Base-by-base conservation (phyloP, 1,140 invertebrate species). In the Camponotus pennsylvanicus region DNA sequence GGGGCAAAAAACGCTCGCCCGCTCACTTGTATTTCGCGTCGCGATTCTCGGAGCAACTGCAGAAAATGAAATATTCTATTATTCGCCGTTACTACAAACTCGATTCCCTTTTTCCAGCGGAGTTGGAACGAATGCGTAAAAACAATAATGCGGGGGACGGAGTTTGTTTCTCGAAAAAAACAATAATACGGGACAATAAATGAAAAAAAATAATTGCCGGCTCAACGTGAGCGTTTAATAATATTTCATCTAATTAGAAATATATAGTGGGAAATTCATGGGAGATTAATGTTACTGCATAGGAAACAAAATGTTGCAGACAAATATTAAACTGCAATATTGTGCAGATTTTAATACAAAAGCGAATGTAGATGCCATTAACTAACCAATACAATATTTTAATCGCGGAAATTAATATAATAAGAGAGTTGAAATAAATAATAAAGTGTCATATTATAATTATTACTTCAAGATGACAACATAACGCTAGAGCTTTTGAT, bases 1-100 rank as follows among this genome's bases (percentile, higher is more conserved):
- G 66, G 37, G 27, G 37, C 78, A 61, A 82, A 73, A 73, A 75
- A 61, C 9, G 45, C 34, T n/a, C 21, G 55, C 52, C 21, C 55
- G 69, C 55, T 75, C 79, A 32, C 49, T 52, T 52, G 49, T 73
- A 61, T 21, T 45, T n/a, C 55, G 69, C 15, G 40, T 40, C 52
- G 15, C 66, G 40, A 70, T 80, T 37, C 49, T 80, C 66, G 66
- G 66, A 37, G 69, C 69, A 83, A 83, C 55, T 59, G 55, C 40
- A 42, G 27, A 42, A 13, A 73, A 83, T 83, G 69, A 83, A 83
- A 83, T 83, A 63, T 75, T 63, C 79, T 75, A 83, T 83, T 83
- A 83, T 83, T 73, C 69, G 69, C 69, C 69, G 40, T 61, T 45
- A 61, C 69, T 63, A n/a, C 69, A 18, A 45, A 45, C 79, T 45